phyloP scores from a whole-genome alignment of 2,797 vertebrate genomes.

The Acipenser transmontanus region DNA sequence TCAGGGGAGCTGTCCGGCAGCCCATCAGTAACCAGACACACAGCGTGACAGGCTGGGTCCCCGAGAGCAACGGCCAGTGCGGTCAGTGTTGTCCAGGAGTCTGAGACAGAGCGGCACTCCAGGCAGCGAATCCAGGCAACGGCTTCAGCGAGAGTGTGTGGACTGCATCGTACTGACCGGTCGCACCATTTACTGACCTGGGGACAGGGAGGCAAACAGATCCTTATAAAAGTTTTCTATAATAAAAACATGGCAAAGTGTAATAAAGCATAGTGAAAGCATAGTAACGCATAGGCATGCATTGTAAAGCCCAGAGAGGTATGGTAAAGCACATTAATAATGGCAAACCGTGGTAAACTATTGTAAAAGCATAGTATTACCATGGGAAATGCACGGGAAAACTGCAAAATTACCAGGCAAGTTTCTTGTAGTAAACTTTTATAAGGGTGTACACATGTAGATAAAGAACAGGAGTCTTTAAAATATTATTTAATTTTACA shows the following conservation, averaged over 20 bases:
- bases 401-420: too few species aligned
- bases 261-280: neutral
- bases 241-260: neutral
- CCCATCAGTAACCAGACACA: neutral
- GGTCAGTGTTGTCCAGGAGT: neutral
- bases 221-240: too few species aligned
- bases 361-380: too few species aligned
- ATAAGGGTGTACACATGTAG: neutral
- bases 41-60: slow-evolving; percentile 1
- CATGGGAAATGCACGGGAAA: too few species aligned
- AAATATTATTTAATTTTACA: too few species aligned
- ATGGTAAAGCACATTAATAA: neutral
- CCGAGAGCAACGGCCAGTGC: slow-evolving; percentile 4
- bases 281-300: too few species aligned
- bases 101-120: neutral
- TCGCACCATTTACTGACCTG: slow-evolving; percentile 18
- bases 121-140: slow-evolving; percentile 18
- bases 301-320: neutral
- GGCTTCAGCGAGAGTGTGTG: neutral
- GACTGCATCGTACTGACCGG: neutral
- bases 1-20: neutral
- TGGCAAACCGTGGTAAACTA: too few species aligned
- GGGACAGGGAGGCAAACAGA: neutral
- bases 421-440: too few species aligned
- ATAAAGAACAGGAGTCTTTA: neutral